These are phyloP conservation scores for Aleiodes sp. DNA, from an alignment of 1,140 invertebrate genomes.

Conservation along the genomic window DNA sequence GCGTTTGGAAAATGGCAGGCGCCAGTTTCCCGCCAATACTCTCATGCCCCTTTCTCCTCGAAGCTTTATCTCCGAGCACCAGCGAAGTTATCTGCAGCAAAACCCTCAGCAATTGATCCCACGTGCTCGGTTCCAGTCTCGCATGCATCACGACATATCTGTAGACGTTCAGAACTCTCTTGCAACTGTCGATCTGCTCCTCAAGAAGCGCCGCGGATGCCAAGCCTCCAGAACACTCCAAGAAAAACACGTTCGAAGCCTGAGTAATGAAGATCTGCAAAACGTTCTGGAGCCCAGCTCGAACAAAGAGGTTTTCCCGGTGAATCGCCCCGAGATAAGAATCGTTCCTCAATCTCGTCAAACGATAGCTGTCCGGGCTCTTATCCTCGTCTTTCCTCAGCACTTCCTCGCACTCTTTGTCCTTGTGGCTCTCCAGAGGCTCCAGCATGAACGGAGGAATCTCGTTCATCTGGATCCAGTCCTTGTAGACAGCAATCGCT, in stretches of 20 bases:
- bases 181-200: slow-evolving; percentile 96
- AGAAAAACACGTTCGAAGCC: slow-evolving; percentile 93
- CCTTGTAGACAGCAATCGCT: slow-evolving; percentile 94
- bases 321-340: slow-evolving; percentile 84
- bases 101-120: slow-evolving; percentile 77
- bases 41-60: slow-evolving; percentile 78
- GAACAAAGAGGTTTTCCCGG: slow-evolving; percentile 79
- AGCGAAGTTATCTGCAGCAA: slow-evolving; percentile 92
- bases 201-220: slow-evolving; percentile 72
- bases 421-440: slow-evolving; percentile 71
- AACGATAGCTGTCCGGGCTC: slow-evolving; percentile 67
- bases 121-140: slow-evolving; percentile 89
- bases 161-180: slow-evolving; percentile 96
- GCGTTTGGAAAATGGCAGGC: slow-evolving; percentile 92
- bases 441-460: slow-evolving; percentile 89
- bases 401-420: slow-evolving; percentile 53
- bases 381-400: slow-evolving; percentile 48
- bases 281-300: slow-evolving; percentile 87
- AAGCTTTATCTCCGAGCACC: slow-evolving; percentile 81
- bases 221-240: slow-evolving; percentile 67
- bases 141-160: slow-evolving; percentile 97
- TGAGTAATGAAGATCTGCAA: slow-evolving; percentile 95
- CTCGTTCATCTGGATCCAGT: slow-evolving; percentile 94
- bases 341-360: slow-evolving; percentile 79
- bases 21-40: slow-evolving; percentile 85